Conservation (phyloP, 2,113 vertebrate genomes). For the Speoplatyrhinus poulsoni region DNA sequence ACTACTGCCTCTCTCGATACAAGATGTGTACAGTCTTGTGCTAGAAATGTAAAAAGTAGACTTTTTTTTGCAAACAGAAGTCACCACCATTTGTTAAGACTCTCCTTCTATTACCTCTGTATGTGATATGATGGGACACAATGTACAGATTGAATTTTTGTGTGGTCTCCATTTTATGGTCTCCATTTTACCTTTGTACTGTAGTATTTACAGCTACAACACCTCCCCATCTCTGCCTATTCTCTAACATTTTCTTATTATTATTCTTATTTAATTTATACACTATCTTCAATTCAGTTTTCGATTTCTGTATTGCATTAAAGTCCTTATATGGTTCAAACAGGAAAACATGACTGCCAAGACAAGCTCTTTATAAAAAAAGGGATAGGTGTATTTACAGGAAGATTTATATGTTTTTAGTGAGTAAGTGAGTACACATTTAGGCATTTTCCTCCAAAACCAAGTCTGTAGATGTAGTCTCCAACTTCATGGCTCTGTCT, state of each 20-base stretch:
- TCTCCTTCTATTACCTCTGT: conserved; percentile 75
- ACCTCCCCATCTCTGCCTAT: conserved; percentile 69
- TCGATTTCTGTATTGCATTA: conserved; percentile 72
- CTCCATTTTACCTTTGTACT: conserved; percentile 48
- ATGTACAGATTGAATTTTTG: conserved; percentile 58
- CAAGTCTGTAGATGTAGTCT: background rate
- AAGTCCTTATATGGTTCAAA: conserved; percentile 59
- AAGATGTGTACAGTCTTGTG: conserved; percentile 82
- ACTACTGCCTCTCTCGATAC: conserved; percentile 85
- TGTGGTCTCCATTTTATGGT: conserved; percentile 42
- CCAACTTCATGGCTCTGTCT: background rate
- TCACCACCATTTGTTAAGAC: conserved; percentile 63
- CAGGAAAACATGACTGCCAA: background rate
- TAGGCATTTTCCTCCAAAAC: no score
- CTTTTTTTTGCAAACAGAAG: conserved; percentile 62
- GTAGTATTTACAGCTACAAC: conserved; percentile 61
- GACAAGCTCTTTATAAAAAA: background rate
- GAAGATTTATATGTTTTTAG: background rate
- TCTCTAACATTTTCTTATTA: conserved; percentile 26
- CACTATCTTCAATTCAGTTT: conserved; percentile 65
- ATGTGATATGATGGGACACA: conserved; percentile 67
- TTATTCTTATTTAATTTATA: conserved; percentile 68
- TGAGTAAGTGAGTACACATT: background rate
- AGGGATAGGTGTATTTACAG: background rate
- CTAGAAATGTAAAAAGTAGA: conserved; percentile 76